Evolutionary conservation across 2,797 vertebrate species (phyloP), one percentile per base, ranked within the genome.

Genomic region (Notamacropus eugenii): DNA sequence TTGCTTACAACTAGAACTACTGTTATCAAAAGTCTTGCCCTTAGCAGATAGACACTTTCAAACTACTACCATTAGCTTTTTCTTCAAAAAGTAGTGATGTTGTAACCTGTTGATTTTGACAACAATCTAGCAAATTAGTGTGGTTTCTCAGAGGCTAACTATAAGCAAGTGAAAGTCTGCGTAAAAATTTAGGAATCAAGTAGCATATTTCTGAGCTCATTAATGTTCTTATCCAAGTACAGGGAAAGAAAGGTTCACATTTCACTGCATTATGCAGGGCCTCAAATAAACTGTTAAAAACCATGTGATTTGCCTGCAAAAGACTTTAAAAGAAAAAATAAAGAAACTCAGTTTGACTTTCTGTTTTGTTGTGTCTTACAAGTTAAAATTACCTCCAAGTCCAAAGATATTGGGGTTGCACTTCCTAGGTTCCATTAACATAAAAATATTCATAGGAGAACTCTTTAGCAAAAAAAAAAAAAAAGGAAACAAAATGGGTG

Each of bases 191-290:
- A 95, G 95, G 97, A 98, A 97, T 98, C 98, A 98, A 98, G 98
- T 92, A 98, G 57, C 92, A 90, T 97, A 96, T 98, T 98, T 97
- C 97, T 96, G 96, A 98, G 97, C 95, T 98, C 96, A 94, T 98
- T 98, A 98, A 98, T 95, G 97, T 97, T 97, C 94, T 92, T 97
- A 94, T 97, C 98, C 98, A 96, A 93, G 95, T 95, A 93, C 93
- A 92, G 95, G 98, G 97, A 98, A 98, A 98, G 95, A 98, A 98
- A 98, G 95, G 97, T 97, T 98, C 97, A 97, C 97, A 97, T 98
- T 98, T 96, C 95, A 96, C 95, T 82, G 87, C 92, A 93, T 97
- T 91, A 74, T 0, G 40, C 93, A 82, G 93, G 93, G 94, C 93
- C 95, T 95, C 56, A 9, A 96, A 92, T 87, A 95, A 93, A 82